These are phyloP conservation scores for Cryptophagus acutangulus DNA, from an alignment of 2,888 invertebrate genomes.

Conservation along the genomic window DNA sequence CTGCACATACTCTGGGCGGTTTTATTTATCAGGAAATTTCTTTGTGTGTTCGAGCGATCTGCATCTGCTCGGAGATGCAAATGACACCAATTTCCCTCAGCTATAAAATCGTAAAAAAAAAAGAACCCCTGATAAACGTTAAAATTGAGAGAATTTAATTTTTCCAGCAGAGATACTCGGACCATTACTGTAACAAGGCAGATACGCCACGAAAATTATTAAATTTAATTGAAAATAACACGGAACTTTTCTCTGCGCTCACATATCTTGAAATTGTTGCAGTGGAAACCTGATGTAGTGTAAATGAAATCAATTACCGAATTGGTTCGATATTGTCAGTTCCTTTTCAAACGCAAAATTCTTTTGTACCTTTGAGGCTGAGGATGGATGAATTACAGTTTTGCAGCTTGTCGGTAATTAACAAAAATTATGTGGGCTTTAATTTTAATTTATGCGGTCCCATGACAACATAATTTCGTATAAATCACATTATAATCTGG, in stretches of 20 bases:
- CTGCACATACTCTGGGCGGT: too few species aligned
- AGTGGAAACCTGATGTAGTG: slow-evolving; percentile 15
- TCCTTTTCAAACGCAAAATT: background rate
- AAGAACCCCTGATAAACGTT: slow-evolving; percentile 27
- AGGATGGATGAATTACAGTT: too few species aligned
- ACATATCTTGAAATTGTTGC: slow-evolving; percentile 7
- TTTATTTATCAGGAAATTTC: too few species aligned
- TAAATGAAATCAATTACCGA: slow-evolving; percentile 18
- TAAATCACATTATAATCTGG: slow-evolving; percentile 19
- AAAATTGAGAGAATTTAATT: slow-evolving; percentile 31
- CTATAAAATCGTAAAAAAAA: slow-evolving; percentile 30
- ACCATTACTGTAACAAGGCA: slow-evolving; percentile 20
- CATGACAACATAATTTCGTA: slow-evolving; percentile 18
- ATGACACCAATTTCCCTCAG: slow-evolving; percentile 26
- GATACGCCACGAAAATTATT: slow-evolving; percentile 21
- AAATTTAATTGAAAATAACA: slow-evolving; percentile 26
- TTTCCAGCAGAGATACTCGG: slow-evolving; percentile 23
- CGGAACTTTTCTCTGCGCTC: slow-evolving; percentile 7
- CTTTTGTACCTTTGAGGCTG: slow-evolving; percentile 1
- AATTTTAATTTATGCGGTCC: slow-evolving; percentile 7
- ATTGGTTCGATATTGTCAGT: background rate
- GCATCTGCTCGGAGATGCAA: slow-evolving; percentile 28
- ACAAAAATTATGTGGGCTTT: background rate
- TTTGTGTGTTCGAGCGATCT: too few species aligned
- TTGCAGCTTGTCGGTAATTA: too few species aligned